phyloP scores from a whole-genome alignment of 1,140 invertebrate genomes.

The Ptiloglossa arizonensis region DNA sequence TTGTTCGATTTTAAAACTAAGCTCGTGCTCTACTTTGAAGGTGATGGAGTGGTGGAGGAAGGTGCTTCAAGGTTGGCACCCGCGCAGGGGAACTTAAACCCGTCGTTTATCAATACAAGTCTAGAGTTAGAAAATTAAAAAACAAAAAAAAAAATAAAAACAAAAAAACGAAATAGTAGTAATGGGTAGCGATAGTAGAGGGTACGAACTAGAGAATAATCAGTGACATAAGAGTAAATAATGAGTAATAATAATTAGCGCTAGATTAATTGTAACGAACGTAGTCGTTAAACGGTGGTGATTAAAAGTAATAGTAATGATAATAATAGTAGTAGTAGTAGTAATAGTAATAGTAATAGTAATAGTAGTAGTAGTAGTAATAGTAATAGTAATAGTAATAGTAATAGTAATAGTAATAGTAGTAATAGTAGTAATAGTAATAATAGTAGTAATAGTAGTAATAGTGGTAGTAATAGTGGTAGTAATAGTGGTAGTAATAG shows the following conservation, averaged over 20 bases:
- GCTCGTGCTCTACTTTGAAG: conserved; percentile 5
- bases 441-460: conserved; percentile 8
- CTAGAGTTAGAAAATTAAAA: conserved; percentile 18
- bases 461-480: conserved; percentile 7
- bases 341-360: too few relatives aligned
- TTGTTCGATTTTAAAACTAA: conserved; percentile 15
- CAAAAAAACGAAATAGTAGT: not conserved
- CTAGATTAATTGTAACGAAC: conserved; percentile 51
- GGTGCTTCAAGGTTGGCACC: too few relatives aligned
- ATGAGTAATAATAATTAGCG: conserved; percentile 59
- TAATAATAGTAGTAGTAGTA: conserved; percentile 2
- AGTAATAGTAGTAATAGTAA: conserved; percentile 7
- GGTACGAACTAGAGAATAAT: conserved; percentile 39
- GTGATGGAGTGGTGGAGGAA: not conserved
- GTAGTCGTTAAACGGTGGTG: conserved; percentile 36
- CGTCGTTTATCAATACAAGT: not conserved
- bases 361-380: conserved; percentile 7
- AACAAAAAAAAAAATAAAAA: conserved; percentile 5
- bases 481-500: conserved; percentile 7
- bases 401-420: conserved; percentile 13
- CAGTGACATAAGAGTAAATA: conserved; percentile 47
- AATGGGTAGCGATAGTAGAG: conserved; percentile 34
- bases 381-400: conserved; percentile 7
- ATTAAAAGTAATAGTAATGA: conserved; percentile 47
- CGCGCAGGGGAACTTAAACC: not conserved